Evolutionary conservation across 2,797 vertebrate species (phyloP).

Genomic region (Argya squamiceps): DNA sequence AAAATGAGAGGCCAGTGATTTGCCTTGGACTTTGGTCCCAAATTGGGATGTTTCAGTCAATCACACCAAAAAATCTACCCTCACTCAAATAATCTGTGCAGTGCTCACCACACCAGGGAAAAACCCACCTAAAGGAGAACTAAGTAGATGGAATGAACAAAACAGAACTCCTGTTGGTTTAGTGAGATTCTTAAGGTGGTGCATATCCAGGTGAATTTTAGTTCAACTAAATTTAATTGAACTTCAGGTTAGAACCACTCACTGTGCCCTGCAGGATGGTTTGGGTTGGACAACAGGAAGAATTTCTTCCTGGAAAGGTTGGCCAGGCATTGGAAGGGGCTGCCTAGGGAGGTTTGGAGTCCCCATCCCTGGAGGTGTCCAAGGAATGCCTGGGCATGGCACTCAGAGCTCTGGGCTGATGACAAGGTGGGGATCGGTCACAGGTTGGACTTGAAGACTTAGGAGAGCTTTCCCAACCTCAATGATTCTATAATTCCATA

Average conservation of each 20-base stretch:
- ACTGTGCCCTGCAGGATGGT: not conserved
- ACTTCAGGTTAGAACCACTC: not conserved
- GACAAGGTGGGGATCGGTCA: rapidly evolving
- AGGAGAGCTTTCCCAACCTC: not conserved
- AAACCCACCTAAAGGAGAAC: not conserved
- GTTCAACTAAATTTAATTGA: not conserved
- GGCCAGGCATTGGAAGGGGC: rapidly evolving
- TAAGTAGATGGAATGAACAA: not conserved
- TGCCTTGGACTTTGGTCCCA: not conserved
- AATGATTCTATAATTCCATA: not conserved
- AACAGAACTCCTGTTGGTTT: not conserved
- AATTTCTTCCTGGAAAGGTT: not conserved
- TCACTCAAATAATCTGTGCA: not conserved
- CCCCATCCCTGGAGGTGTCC: not conserved
- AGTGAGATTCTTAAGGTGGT: not conserved
- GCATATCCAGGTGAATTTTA: not conserved
- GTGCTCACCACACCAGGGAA: not conserved
- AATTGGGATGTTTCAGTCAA: not conserved
- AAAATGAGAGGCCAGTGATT: not conserved
- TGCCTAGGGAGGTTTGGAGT: not conserved
- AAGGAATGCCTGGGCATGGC: rapidly evolving
- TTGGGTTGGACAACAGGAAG: not conserved
- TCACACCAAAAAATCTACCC: not conserved
- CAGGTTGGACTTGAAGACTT: rapidly evolving
- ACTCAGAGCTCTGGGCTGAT: not conserved